Evolutionary conservation across 1,140 invertebrate species (phyloP).

Genomic region (Pseudomyrmex dendroicus): DNA sequence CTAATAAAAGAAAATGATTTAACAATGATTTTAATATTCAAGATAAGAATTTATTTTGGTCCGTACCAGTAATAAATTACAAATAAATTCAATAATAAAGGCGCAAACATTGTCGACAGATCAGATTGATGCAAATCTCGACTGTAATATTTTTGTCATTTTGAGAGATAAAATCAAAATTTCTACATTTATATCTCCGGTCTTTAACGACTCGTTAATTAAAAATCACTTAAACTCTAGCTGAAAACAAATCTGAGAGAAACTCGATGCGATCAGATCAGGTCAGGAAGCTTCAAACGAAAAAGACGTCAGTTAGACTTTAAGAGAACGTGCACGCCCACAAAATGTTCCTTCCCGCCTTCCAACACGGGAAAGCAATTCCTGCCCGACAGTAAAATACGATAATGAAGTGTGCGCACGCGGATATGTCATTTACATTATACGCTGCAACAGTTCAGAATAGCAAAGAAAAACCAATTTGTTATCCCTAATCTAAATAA

Average conservation of each 20-base stretch:
- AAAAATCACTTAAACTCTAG: slow-evolving; percentile 1
- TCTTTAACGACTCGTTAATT: not conserved
- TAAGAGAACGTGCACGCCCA: slow-evolving; percentile 62
- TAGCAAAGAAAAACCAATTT: slow-evolving; percentile 10
- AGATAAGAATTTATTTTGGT: too few relatives aligned
- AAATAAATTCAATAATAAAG: too few relatives aligned
- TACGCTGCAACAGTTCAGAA: not conserved
- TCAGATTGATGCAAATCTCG: too few relatives aligned
- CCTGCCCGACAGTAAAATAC: slow-evolving; percentile 61
- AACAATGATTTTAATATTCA: too few relatives aligned
- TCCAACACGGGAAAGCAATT: slow-evolving; percentile 41
- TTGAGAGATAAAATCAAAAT: too few relatives aligned
- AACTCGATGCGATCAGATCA: not conserved
- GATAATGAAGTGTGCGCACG: slow-evolving; percentile 40
- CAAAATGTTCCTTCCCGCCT: slow-evolving; percentile 50
- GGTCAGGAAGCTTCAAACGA: not conserved
- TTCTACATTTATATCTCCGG: too few relatives aligned
- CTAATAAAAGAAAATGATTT: too few relatives aligned
- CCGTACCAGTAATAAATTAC: too few relatives aligned
- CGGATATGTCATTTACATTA: slow-evolving; percentile 33
- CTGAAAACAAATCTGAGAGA: not conserved
- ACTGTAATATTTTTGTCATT: too few relatives aligned
- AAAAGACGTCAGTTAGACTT: slow-evolving; percentile 57
- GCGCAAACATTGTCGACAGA: too few relatives aligned
- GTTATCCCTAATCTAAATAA: slow-evolving; percentile 5